phyloP scores from a whole-genome alignment of 1,140 invertebrate genomes.

The Dendrolimus kikuchii region DNA sequence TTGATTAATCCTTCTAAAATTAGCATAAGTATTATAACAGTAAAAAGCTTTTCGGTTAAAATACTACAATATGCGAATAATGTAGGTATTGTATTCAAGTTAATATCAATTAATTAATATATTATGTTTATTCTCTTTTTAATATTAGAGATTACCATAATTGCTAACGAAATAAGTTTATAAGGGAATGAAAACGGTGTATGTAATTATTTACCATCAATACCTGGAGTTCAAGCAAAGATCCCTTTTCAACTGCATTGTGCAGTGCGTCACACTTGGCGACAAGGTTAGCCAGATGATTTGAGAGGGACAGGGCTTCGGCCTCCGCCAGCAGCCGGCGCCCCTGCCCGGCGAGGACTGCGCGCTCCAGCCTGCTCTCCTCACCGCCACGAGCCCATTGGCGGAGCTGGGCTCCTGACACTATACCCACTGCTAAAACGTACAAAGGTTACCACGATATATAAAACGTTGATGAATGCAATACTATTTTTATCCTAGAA shows the following conservation, averaged over 20 bases:
- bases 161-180: too few species aligned
- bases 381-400: slow-evolving; percentile 82
- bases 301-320: slow-evolving; percentile 76
- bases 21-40: too few species aligned
- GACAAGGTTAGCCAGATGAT: slow-evolving; percentile 80
- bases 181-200: too few species aligned
- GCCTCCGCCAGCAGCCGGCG: slow-evolving; percentile 79
- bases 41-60: too few species aligned
- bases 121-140: too few species aligned
- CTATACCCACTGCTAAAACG: slow-evolving; percentile 32
- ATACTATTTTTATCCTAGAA: neutral
- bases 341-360: slow-evolving; percentile 85
- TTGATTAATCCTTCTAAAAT: too few species aligned
- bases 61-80: too few species aligned
- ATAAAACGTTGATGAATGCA: too few species aligned
- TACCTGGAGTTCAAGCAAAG: slow-evolving; percentile 76
- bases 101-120: too few species aligned
- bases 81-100: too few species aligned
- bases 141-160: too few species aligned
- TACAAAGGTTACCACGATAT: neutral
- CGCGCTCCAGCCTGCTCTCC: slow-evolving; percentile 82
- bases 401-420: slow-evolving; percentile 73
- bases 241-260: slow-evolving; percentile 79
- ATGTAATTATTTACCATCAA: slow-evolving; percentile 22
- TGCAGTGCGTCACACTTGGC: slow-evolving; percentile 80